These are phyloP conservation scores for Cephus sareptanus DNA, from an alignment of 2,888 invertebrate genomes.

Conservation along the genomic window DNA sequence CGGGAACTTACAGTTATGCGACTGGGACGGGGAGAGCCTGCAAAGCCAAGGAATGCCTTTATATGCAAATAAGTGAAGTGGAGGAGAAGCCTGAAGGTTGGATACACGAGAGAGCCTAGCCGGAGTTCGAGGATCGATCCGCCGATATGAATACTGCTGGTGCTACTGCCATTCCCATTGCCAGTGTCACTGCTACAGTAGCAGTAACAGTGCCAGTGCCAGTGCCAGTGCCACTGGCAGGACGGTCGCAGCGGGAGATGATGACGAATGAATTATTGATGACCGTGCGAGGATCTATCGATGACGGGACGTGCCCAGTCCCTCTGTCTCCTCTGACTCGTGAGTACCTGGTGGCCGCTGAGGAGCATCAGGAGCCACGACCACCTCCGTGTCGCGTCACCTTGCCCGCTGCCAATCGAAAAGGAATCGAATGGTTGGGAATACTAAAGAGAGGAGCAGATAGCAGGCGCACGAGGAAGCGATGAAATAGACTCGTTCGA, in stretches of 20 bases:
- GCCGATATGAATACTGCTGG: conserved; percentile 54
- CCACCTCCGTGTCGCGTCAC: background rate
- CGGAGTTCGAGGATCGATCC: conserved; percentile 53
- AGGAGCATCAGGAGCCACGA: background rate
- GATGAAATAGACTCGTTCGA: background rate
- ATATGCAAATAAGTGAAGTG: conserved; percentile 62
- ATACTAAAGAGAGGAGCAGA: background rate
- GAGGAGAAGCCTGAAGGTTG: conserved; percentile 41
- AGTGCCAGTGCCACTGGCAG: conserved; percentile 3
- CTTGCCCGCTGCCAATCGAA: background rate
- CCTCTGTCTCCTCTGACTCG: background rate
- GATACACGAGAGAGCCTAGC: conserved; percentile 21
- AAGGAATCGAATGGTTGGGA: background rate
- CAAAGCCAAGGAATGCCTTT: conserved; percentile 63
- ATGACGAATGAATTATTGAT: conserved; percentile 64
- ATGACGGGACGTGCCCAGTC: conserved; percentile 41
- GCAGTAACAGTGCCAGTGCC: conserved; percentile 2
- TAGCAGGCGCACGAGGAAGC: background rate
- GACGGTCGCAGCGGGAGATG: conserved; percentile 29
- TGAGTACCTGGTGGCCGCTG: background rate
- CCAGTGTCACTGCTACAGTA: background rate
- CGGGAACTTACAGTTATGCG: conserved; percentile 63
- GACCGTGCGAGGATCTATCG: conserved; percentile 50
- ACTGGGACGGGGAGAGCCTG: conserved; percentile 52
- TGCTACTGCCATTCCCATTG: conserved; percentile 30